Evolutionary conservation across 2,797 vertebrate genomes (phyloP).

Genomic region (Varecia variegata): DNA sequence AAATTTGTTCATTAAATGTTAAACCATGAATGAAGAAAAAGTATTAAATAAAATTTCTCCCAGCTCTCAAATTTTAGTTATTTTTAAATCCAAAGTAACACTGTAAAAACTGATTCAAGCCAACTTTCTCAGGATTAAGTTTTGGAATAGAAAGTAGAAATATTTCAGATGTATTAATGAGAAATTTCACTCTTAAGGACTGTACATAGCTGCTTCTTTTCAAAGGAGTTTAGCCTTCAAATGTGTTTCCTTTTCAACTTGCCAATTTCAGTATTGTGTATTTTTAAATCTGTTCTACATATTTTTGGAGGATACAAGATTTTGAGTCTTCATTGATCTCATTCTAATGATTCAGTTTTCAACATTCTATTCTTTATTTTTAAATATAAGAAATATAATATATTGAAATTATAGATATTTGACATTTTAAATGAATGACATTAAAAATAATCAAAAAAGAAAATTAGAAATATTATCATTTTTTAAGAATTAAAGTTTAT

Average conservation of each 20-base stretch:
- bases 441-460: background rate
- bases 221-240: background rate
- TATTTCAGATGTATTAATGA: background rate
- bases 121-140: background rate
- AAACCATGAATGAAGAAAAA: background rate
- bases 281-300: background rate
- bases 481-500: background rate
- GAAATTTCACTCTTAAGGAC: background rate
- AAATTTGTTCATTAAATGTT: background rate
- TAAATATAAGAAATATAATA: background rate
- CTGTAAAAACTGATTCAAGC: background rate
- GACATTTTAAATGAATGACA: background rate
- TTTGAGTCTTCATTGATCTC: background rate
- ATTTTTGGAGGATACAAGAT: background rate
- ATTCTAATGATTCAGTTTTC: background rate
- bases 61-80: background rate
- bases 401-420: background rate
- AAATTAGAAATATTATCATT: background rate
- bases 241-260: background rate
- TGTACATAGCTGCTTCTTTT: background rate
- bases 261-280: background rate
- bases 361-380: background rate
- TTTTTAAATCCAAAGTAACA: slow-evolving; percentile 5
- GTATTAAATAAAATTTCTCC: background rate
- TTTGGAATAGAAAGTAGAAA: background rate